phyloP scores from a whole-genome alignment of 2,113 vertebrate species.

The Brienomyrus brachyistius region DNA sequence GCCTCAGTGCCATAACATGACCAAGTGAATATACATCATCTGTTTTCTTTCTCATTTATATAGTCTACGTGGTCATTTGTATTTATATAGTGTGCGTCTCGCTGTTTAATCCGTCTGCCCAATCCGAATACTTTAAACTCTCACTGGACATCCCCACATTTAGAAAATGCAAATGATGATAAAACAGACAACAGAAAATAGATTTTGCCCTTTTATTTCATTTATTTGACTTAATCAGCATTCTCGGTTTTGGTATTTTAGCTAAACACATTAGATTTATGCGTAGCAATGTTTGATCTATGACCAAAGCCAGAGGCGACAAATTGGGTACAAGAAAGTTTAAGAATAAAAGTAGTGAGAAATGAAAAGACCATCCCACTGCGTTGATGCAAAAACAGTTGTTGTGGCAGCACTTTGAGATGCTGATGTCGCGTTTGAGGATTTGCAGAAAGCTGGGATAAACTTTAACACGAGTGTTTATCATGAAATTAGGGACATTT shows the following conservation, averaged over 20 bases:
- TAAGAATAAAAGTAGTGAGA: background rate
- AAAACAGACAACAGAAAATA: background rate
- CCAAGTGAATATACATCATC: background rate
- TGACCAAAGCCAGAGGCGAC: background rate
- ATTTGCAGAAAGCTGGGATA: background rate
- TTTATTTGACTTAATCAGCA: background rate
- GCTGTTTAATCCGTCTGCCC: background rate
- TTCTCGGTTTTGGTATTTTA: background rate
- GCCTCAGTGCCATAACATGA: background rate
- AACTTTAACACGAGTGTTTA: background rate
- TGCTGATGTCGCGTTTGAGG: background rate
- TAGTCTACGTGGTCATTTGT: background rate
- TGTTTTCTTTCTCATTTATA: background rate
- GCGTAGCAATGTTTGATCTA: background rate
- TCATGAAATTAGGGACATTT: background rate
- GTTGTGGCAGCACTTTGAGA: background rate
- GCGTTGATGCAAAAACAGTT: background rate
- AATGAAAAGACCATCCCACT: background rate
- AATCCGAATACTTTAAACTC: background rate
- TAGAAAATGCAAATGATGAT: constrained; percentile 9
- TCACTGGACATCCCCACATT: background rate
- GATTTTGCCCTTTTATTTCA: background rate
- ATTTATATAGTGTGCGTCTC: background rate
- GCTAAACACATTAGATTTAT: constrained; percentile 12
- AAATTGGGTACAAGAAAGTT: background rate